Base-by-base conservation (phyloP, 2,888 invertebrate species). In the Pristionchus fissidentatus region DNA sequence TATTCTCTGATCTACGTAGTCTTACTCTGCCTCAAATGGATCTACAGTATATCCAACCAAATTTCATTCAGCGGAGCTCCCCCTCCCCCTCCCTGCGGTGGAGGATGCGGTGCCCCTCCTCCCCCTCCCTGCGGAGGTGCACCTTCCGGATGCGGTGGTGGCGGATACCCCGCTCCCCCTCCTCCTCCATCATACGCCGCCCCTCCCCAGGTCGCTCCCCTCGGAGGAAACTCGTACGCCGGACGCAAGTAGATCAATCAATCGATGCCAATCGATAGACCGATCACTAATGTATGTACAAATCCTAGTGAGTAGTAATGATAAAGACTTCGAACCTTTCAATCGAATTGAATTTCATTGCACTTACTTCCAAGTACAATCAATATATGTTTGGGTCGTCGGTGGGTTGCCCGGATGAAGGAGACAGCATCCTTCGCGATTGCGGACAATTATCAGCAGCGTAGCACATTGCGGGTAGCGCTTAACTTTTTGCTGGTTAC, bases 91-190 rank as follows among this genome's bases (percentile, higher is more conserved):
- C 43, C 55, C 55, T 38, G 55, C 41, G 55, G 79, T 26, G 79
- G 79, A 5, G 22, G 79, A n/a, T n/a, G 57, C 41, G 57, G 38
- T 32, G 73, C 73, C 29, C 73, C 73, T 22, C 73, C 73, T 75
- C 73, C 73, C 43, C 73, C 75, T 49, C 75, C 75, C 49, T 57
- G 55, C 57, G 79, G 79, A 79, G 79, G 79, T 29, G n/a, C n/a
- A n/a, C n/a, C n/a, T n/a, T n/a, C n/a, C n/a, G 75, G 75, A 77
- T 78, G 78, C 78, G 79, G 79, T 55, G 79, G 79, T 38, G 46
- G 22, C 75, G 26, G 46, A n/a, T 57, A 55, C 41, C 38, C 79
- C 26, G 55, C 79, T 55, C 78, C 78, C 57, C 79, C 79, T 79
- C 73, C 73, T 46, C 77, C 77, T 52, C 77, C 77, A 35, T 29